Conservation (phyloP, 2,113 vertebrate genomes). For the Pygoscelis adeliae region DNA sequence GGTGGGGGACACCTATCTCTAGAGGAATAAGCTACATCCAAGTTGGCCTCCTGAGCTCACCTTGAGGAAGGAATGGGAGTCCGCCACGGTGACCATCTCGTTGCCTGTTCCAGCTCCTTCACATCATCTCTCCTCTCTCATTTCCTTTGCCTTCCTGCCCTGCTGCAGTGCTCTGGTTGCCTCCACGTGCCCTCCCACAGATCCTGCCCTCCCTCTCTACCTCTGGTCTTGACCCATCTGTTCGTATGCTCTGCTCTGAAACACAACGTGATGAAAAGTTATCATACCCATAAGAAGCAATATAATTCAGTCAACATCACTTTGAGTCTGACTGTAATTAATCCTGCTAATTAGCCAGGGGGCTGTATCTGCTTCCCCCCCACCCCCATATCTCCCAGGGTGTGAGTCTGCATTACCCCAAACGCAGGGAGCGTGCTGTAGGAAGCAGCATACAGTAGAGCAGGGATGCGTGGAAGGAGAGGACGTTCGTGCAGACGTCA, state of each 20-base stretch:
- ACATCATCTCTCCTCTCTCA: not conserved
- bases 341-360: not conserved
- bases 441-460: not conserved
- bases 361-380: not conserved
- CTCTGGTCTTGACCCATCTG: not conserved
- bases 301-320: not conserved
- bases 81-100: no score
- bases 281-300: not conserved
- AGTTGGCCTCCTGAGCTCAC: not conserved
- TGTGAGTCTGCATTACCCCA: not conserved
- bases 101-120: not conserved
- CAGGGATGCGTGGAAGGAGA: not conserved
- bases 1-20: not conserved
- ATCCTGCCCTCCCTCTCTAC: not conserved
- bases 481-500: rapidly evolving
- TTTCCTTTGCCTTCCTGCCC: not conserved
- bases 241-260: no score
- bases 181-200: rapidly evolving
- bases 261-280: not conserved
- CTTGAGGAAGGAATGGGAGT: not conserved
- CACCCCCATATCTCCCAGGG: no score
- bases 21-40: not conserved
- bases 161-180: no score
- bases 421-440: not conserved
- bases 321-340: not conserved